These are phyloP conservation scores for Eumerus sabulonum DNA, from an alignment of 2,888 invertebrate species.

Conservation along the genomic window DNA sequence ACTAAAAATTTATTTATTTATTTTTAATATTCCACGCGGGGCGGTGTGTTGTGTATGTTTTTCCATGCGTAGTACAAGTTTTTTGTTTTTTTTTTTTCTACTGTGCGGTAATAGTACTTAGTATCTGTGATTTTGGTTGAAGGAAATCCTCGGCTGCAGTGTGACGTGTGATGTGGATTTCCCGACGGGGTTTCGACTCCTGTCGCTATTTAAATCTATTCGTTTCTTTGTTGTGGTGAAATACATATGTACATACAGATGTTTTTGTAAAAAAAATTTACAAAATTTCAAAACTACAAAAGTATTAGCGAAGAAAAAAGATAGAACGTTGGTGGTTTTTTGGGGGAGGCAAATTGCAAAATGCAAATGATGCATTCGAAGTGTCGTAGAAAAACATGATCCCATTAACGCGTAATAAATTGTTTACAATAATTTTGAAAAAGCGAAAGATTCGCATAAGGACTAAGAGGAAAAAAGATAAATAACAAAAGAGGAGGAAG, in stretches of 20 bases:
- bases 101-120: conserved; percentile 2
- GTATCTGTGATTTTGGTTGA: conserved; percentile 19
- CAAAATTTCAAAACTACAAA: background rate
- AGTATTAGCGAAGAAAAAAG: background rate
- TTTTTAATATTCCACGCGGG: conserved; percentile 26
- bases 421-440: conserved; percentile 76
- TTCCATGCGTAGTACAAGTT: background rate
- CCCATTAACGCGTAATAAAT: conserved; percentile 75
- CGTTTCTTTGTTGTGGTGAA: too few species aligned
- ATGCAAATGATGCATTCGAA: conserved; percentile 73
- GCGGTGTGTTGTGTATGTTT: conserved; percentile 18
- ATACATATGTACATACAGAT: too few species aligned
- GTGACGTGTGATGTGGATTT: conserved; percentile 44
- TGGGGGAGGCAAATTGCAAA: conserved; percentile 70
- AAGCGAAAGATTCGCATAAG: conserved; percentile 76
- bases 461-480: conserved; percentile 78
- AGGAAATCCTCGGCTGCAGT: conserved; percentile 19
- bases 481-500: conserved; percentile 72
- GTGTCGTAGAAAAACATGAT: conserved; percentile 76
- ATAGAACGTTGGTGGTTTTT: conserved; percentile 25
- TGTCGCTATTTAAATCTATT: background rate
- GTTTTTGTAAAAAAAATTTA: background rate
- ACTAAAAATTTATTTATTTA: conserved; percentile 38
- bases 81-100: too few species aligned
- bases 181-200: conserved; percentile 56